phyloP scores from a whole-genome alignment of 2,888 invertebrate species.

The Yponomeuta evonymella region DNA sequence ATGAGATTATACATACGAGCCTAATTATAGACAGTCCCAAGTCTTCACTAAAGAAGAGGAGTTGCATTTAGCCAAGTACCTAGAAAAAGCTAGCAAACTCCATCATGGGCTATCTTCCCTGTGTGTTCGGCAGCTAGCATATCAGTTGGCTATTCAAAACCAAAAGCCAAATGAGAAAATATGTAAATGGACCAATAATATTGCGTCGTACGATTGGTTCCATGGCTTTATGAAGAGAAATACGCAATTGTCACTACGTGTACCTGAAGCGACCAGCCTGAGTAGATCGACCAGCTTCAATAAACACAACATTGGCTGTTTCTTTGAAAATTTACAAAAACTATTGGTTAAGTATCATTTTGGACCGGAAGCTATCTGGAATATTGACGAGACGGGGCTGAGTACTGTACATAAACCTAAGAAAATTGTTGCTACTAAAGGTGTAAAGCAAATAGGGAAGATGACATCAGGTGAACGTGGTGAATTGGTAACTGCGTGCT shows the following conservation, averaged over 20 bases:
- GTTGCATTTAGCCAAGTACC: conserved; percentile 21
- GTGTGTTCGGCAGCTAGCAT: conserved; percentile 29
- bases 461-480: conserved; percentile 44
- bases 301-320: conserved; percentile 18
- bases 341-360: conserved; percentile 28
- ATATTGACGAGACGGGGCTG: conserved; percentile 40
- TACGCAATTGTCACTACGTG: conserved; percentile 23
- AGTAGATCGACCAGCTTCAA: conserved; percentile 8
- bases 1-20: conserved; percentile 19
- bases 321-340: conserved; percentile 18
- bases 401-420: conserved; percentile 26
- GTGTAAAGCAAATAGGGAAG: conserved; percentile 40
- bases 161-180: conserved; percentile 23
- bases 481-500: conserved; percentile 35
- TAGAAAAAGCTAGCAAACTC: conserved; percentile 24
- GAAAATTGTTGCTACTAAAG: conserved; percentile 36
- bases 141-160: conserved; percentile 27
- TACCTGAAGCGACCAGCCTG: conserved; percentile 18
- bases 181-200: conserved; percentile 14
- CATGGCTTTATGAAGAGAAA: conserved; percentile 23
- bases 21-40: conserved; percentile 22
- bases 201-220: conserved; percentile 25
- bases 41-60: conserved; percentile 23
- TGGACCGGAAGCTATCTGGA: conserved; percentile 20
- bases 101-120: conserved; percentile 29